Conservation (phyloP, 1,140 invertebrate species). For the Drosophila nasuta region DNA sequence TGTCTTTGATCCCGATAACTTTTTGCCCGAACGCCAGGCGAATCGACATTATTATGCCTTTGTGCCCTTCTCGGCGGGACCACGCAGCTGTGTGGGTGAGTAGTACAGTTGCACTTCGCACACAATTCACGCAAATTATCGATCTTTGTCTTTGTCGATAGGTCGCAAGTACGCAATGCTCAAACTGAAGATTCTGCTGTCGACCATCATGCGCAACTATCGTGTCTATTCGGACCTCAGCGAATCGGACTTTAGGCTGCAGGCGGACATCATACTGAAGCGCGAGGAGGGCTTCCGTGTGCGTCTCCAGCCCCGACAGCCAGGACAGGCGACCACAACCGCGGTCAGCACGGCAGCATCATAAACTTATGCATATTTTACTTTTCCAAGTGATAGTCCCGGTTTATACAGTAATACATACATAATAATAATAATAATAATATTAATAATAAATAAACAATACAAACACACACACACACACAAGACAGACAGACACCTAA, state of each 20-base stretch:
- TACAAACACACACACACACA: slow-evolving; percentile 12
- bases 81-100: slow-evolving; percentile 93
- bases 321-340: slow-evolving; percentile 40
- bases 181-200: slow-evolving; percentile 94
- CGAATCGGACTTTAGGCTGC: slow-evolving; percentile 90
- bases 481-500: slow-evolving; percentile 21
- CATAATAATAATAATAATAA: slow-evolving; percentile 23
- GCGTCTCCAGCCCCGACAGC: slow-evolving; percentile 88
- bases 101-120: background rate
- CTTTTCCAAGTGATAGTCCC: slow-evolving; percentile 53
- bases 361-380: slow-evolving; percentile 55
- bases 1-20: slow-evolving; percentile 93
- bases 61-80: slow-evolving; percentile 94
- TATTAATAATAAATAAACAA: slow-evolving; percentile 22
- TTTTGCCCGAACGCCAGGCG: slow-evolving; percentile 90
- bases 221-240: slow-evolving; percentile 88
- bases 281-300: slow-evolving; percentile 91
- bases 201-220: slow-evolving; percentile 94
- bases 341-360: slow-evolving; percentile 56
- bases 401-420: slow-evolving; percentile 54
- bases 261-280: slow-evolving; percentile 93
- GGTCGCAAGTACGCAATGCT: slow-evolving; percentile 95
- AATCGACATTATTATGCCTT: slow-evolving; percentile 93
- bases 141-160: slow-evolving; percentile 61
- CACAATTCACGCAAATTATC: background rate